These are phyloP conservation scores for Scalopus aquaticus DNA, from an alignment of 2,113 vertebrate species.

Conservation along the genomic window DNA sequence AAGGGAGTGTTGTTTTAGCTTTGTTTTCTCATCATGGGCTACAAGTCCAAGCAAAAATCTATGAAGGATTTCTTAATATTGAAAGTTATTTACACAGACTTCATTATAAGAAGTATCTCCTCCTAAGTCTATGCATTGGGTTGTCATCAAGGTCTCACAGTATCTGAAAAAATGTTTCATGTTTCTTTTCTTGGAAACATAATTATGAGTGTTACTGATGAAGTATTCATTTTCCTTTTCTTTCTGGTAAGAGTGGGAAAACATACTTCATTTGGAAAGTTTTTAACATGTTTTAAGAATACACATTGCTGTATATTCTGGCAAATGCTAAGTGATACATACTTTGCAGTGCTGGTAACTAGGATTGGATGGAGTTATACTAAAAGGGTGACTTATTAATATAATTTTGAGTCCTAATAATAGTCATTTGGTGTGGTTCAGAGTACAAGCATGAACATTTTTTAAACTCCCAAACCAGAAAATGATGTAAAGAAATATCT, in stretches of 20 bases:
- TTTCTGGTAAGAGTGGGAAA: constrained; percentile 33
- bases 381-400: constrained; percentile 5
- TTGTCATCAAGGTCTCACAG: background rate
- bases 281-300: constrained; percentile 57
- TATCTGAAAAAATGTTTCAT: background rate
- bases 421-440: background rate
- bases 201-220: background rate
- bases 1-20: background rate
- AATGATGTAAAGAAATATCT: background rate
- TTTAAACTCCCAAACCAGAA: background rate
- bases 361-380: background rate
- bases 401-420: constrained; percentile 10
- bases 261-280: constrained; percentile 50
- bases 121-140: background rate
- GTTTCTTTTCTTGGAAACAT: constrained; percentile 32
- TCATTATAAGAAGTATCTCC: background rate
- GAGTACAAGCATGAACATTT: background rate
- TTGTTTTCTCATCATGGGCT: background rate
- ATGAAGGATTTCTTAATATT: background rate
- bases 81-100: background rate
- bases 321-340: background rate
- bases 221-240: constrained; percentile 23
- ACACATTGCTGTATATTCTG: constrained; percentile 47
- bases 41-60: background rate
- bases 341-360: background rate